Evolutionary conservation across 2,113 vertebrate genomes (phyloP), one percentile per base, ranked within the genome.

Genomic region (Nansenia antarctica): DNA sequence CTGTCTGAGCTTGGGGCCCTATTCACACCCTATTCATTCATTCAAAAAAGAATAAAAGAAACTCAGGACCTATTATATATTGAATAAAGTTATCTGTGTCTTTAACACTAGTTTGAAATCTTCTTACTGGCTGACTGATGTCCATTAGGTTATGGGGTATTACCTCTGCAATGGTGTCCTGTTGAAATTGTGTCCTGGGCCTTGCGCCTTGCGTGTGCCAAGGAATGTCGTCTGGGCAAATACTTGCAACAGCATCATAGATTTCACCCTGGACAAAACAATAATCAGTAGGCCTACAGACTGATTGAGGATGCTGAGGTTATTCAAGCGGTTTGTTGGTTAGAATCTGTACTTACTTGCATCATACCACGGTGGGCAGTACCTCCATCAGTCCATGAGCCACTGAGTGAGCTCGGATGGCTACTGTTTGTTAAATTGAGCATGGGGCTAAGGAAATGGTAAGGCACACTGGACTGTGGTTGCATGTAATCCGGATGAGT

Each of bases 221-320:
- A 5, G 79, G 76, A 54, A 55, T 26, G 1, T 15, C n/a, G 11
- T 78, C 65, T 15, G 74, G 55, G 69, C 26, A 73, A 30, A 83
- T 47, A 39, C 68, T 69, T 37, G 47, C 3, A n/a, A 80, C 71
- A 27, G 71, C 65, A 5, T 73, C 70, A 61, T 26, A 59, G 12
- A 62, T 7, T 37, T 80, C 79, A 61, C 57, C 73, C 89, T 89
- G 52, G 64, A 65, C 37, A 29, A 47, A 72, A 74, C 30, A 60
- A 20, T 2, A 65, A 1, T 67, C 14, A 68, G 3, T 1, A 57
- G 2, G 14, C 3, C 45, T n/a, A 47, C 20, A 47, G 6, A 47
- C 12, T 18, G 18, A 47, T n/a, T 18, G 18, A 47, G 45, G 45
- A 47, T 47, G 18, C 5, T 47, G 14, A 20, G 11, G n/a, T 37